Evolutionary conservation across 2,888 invertebrate genomes (phyloP), one percentile per base, ranked within the genome.

Genomic region (Pachydiplax longipennis): DNA sequence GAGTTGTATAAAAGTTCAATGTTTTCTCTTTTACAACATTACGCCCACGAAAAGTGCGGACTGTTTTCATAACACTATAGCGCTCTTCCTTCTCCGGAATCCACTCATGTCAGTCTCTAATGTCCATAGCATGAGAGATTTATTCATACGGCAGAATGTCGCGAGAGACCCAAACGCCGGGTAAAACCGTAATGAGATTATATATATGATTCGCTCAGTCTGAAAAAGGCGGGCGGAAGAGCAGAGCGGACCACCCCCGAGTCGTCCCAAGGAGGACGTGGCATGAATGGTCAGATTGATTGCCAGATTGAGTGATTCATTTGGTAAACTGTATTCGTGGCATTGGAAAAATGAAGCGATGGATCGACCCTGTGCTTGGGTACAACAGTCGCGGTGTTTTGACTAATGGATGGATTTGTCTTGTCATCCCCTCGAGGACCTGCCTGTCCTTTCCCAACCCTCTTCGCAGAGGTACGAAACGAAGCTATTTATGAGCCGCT

Each of bases 401-500:
- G 83, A 83, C 83, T 83, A 83, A 83, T 83, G 83, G 83, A 83
- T 58, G 83, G 83, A 83, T 83, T 83, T 83, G 83, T 83, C 83
- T 83, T 83, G 83, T 83, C 83, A 83, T 83, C 83, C 25, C 65
- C 65, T n/a, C 13, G 53, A 25, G 48, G 48, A n/a, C 8, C 44
- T 44, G 44, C 37, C 37, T 37, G 37, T 37, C 37, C 37, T 37
- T 37, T 44, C 44, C 44, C 44, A 44, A 44, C 44, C 44, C 44
- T 44, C 44, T 44, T 44, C 44, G 44, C 44, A 44, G 44, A 44
- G 44, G 44, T 44, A 44, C 44, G 44, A 44, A 44, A 44, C 44
- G 44, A 44, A 44, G 44, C 44, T 44, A 44, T 44, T 44, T 44
- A 44, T 44, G 44, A 44, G 44, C 3, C 37, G 37, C 37, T 37